phyloP scores from a whole-genome alignment of 2,113 vertebrate species.

The Glareola pratincola region DNA sequence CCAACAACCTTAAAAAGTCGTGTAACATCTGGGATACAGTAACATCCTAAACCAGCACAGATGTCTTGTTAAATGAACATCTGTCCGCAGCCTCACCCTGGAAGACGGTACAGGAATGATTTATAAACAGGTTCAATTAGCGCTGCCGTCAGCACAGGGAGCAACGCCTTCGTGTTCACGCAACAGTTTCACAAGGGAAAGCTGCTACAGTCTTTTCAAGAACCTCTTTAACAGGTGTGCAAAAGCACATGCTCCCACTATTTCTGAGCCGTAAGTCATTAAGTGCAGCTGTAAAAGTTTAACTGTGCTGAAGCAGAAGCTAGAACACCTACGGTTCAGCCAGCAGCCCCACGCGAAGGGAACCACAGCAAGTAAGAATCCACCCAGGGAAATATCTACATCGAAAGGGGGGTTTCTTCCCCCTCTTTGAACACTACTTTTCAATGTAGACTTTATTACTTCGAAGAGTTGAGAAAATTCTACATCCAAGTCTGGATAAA shows the following conservation, averaged over 20 bases:
- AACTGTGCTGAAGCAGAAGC: background rate
- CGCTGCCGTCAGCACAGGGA: background rate
- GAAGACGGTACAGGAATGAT: conserved; percentile 3
- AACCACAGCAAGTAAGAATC: background rate
- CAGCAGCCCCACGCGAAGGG: rapidly evolving
- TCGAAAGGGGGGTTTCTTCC: rapidly evolving
- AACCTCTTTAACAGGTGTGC: background rate
- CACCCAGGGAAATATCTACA: background rate
- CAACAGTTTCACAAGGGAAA: background rate
- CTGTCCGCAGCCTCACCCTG: background rate
- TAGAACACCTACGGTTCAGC: background rate
- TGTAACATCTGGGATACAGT: conserved; percentile 53
- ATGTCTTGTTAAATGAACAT: conserved; percentile 63
- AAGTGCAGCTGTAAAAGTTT: background rate
- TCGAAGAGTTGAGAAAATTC: background rate
- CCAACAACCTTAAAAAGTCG: conserved; percentile 46
- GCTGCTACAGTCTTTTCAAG: background rate
- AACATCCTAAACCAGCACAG: conserved; percentile 54
- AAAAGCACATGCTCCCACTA: background rate
- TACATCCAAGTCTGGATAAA: background rate
- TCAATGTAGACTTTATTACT: background rate
- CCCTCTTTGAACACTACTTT: background rate
- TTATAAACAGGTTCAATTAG: conserved; percentile 38
- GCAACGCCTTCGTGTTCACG: background rate
- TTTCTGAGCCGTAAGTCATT: rapidly evolving